Conservation (phyloP, 2,113 vertebrate species). For the Myxocyprinus asiaticus region DNA sequence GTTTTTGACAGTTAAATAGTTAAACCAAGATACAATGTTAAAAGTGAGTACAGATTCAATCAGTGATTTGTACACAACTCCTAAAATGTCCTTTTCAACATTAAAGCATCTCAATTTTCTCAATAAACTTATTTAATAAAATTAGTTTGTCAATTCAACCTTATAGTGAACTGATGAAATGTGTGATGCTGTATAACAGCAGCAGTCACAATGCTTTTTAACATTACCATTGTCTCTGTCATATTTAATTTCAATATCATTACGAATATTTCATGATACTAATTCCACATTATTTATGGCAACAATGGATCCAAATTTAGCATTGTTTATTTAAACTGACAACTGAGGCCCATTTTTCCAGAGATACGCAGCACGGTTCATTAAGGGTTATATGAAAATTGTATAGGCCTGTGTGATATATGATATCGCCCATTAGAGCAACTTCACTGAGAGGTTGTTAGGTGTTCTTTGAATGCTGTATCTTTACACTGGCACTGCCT, state of each 20-base stretch:
- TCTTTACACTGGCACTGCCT: slow-evolving; percentile 5
- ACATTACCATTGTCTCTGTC: not conserved
- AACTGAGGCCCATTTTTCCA: not conserved
- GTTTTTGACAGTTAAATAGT: too few species aligned
- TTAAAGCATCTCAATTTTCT: too few species aligned
- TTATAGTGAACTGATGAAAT: too few species aligned
- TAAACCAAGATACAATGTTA: too few species aligned
- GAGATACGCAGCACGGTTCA: not conserved
- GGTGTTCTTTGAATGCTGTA: not conserved
- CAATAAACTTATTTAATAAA: too few species aligned
- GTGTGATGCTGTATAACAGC: not conserved
- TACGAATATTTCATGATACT: not conserved
- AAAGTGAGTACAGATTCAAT: too few species aligned
- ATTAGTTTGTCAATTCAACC: too few species aligned
- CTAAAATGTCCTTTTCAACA: too few species aligned
- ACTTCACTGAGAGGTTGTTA: not conserved
- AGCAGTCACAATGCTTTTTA: not conserved
- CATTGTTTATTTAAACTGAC: slow-evolving; percentile 2
- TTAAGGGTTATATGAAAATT: not conserved
- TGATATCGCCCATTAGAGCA: slow-evolving; percentile 5
- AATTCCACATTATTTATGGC: not conserved
- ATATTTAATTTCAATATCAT: not conserved
- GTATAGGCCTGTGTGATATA: not conserved
- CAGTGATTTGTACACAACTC: too few species aligned
- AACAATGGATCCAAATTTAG: slow-evolving; percentile 8